Percentiles rank a stretch among this genome's conserved stretches.
These are phyloP conservation scores for Galaxea fascicularis DNA, from an alignment of 92 coral and sea anemone genomes.

Conservation along the genomic window DNA sequence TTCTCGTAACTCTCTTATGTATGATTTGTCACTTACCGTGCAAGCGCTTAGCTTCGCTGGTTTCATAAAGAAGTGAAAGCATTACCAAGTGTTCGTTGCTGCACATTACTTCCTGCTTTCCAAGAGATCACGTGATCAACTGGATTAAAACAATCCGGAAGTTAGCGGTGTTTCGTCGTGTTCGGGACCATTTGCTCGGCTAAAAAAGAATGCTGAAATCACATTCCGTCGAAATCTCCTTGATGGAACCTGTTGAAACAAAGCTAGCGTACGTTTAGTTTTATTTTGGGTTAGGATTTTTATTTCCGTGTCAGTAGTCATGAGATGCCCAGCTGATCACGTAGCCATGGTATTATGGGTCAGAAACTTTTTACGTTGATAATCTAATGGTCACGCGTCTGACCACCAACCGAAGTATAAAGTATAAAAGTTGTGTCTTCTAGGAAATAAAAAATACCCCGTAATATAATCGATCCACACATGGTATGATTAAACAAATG, in stretches of 20 bases:
- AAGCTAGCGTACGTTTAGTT: neutral
- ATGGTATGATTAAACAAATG: too few species aligned
- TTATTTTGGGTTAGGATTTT: neutral
- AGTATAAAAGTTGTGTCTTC: neutral
- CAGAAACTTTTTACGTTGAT: neutral
- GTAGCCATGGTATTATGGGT: neutral
- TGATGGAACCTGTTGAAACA: too few species aligned
- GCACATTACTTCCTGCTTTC: slow-evolving; percentile 12
- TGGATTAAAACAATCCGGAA: slow-evolving; percentile 19
- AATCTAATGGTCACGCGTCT: neutral
- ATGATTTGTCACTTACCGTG: slow-evolving; percentile 6
- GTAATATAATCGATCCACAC: too few species aligned
- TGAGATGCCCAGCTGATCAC: neutral
- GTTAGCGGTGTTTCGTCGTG: neutral
- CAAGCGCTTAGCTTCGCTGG: neutral
- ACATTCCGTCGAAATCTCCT: neutral
- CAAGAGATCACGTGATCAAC: slow-evolving; percentile 2
- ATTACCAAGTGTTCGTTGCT: neutral
- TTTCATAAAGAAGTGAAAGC: slow-evolving; percentile 46
- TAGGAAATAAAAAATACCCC: neutral
- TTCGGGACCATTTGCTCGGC: neutral
- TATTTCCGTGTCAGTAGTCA: slow-evolving; percentile 14
- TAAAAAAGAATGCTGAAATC: neutral
- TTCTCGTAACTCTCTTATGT: neutral
- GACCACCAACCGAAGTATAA: neutral